These are phyloP conservation scores for Drosophila putrida DNA, from an alignment of 2,888 invertebrate species.

Conservation along the genomic window DNA sequence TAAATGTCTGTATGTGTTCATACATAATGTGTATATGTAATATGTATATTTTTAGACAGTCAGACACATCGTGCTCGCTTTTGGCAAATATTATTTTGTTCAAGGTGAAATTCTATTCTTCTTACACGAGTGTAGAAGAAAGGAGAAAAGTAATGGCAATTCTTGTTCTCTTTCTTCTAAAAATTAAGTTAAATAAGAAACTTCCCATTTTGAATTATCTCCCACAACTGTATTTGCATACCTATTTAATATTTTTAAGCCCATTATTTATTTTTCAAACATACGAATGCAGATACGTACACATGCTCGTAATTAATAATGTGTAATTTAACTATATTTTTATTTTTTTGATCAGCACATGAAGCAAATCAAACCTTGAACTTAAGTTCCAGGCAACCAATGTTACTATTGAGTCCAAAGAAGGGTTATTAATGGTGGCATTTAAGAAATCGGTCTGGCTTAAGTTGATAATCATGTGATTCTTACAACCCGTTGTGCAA, in stretches of 20 bases:
- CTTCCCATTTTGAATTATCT: too few relatives aligned
- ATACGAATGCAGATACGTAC: background rate
- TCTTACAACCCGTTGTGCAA: slow-evolving; percentile 35
- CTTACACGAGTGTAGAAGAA: too few relatives aligned
- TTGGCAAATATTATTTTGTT: too few relatives aligned
- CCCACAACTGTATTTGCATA: slow-evolving; percentile 1
- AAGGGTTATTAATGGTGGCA: slow-evolving; percentile 56
- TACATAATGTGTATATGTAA: too few relatives aligned
- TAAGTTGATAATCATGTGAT: slow-evolving; percentile 42
- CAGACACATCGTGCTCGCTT: too few relatives aligned
- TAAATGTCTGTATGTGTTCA: too few relatives aligned
- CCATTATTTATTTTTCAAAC: slow-evolving; percentile 1
- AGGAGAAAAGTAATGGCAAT: too few relatives aligned
- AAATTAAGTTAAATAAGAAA: too few relatives aligned
- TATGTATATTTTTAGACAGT: too few relatives aligned
- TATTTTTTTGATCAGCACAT: background rate
- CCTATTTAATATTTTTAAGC: background rate
- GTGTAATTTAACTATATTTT: background rate
- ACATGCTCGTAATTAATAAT: background rate
- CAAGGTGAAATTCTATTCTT: too few relatives aligned
- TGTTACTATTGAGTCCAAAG: slow-evolving; percentile 28
- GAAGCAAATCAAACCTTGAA: slow-evolving; percentile 24
- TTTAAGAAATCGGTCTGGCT: slow-evolving; percentile 31
- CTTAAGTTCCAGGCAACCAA: slow-evolving; percentile 50
- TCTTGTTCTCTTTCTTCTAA: too few relatives aligned